Evolutionary conservation across 2,797 vertebrate species (phyloP), one percentile per base, ranked within the genome.

Genomic region (Etheostoma nigrum): DNA sequence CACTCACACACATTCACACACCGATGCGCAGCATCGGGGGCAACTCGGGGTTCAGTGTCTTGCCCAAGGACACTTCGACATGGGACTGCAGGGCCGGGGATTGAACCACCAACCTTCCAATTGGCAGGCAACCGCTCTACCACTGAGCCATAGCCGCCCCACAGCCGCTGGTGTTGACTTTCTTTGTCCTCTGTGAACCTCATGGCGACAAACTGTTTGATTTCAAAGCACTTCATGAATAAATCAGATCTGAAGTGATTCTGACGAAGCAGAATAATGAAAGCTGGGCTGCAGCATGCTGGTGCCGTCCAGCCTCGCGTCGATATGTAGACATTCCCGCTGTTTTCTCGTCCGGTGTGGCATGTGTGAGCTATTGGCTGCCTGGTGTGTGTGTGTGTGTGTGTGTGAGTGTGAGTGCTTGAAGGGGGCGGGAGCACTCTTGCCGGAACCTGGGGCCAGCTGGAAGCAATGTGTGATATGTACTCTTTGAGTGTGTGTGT

Each of bases 401-500:
- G 45, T 67, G 74, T 78, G 72, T 47, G 58, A 59, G 52, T 59
- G 42, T 73, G 67, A 52, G 65, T 68, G 47, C 62, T 18, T 47
- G n/a, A 30, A 23, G 44, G 68, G 67, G 5, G 74, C n/a, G 54
- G 49, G 54, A 48, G 23, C 47, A 13, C 80, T 68, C 44, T 76
- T n/a, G 51, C 79, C 58, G 15, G 86, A 89, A 86, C 76, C 71
- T 42, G n/a, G 11, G 40, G 61, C 89, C 91, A 93, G 88, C 85
- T 90, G 86, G 91, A 92, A 89, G 67, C 83, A 89, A 89, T 89
- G 88, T 91, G 89, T 81, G 83, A 85, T 86, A 85, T 86, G 83
- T 78, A 53, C 68, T 75, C 75, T 83, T 65, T 55, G 72, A 63
- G 57, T 36, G 67, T 55, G 74, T 89, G 81, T 62, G 86, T 72